phyloP scores from a whole-genome alignment of 2,888 invertebrate genomes.

The Scaptomyza polygonia region DNA sequence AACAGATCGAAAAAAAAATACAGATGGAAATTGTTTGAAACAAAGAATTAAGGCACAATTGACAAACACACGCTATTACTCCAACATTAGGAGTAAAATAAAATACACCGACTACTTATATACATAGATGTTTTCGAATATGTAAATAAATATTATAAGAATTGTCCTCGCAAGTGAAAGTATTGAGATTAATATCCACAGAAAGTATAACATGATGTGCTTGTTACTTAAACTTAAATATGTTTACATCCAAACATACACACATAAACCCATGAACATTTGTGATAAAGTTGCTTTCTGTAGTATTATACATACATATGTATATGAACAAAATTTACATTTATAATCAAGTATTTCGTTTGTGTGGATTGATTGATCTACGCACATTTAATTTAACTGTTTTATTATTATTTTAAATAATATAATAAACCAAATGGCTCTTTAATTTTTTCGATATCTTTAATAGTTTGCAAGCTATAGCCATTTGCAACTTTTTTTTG shows the following conservation, averaged over 20 bases:
- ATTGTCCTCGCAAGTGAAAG: neutral
- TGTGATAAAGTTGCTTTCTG: neutral
- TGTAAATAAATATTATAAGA: neutral
- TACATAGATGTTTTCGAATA: neutral
- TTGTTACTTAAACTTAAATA: neutral
- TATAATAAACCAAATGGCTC: too few species aligned
- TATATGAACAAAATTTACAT: neutral
- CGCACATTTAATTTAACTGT: neutral
- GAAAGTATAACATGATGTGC: neutral
- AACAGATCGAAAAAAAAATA: neutral
- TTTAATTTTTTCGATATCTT: too few species aligned
- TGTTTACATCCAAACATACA: neutral
- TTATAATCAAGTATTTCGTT: constrained; percentile 5
- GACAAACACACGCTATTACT: neutral
- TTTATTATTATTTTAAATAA: too few species aligned
- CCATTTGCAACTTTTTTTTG: too few species aligned
- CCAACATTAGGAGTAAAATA: neutral
- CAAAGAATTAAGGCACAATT: neutral
- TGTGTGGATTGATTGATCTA: constrained; percentile 6
- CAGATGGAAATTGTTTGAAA: too few species aligned
- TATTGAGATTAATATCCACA: neutral
- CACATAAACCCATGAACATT: constrained; percentile 8
- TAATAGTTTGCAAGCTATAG: too few species aligned
- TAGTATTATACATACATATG: too few species aligned
- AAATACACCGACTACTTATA: neutral